Conservation (phyloP, 2,888 invertebrate genomes). For the Chrysina gloriosa region DNA sequence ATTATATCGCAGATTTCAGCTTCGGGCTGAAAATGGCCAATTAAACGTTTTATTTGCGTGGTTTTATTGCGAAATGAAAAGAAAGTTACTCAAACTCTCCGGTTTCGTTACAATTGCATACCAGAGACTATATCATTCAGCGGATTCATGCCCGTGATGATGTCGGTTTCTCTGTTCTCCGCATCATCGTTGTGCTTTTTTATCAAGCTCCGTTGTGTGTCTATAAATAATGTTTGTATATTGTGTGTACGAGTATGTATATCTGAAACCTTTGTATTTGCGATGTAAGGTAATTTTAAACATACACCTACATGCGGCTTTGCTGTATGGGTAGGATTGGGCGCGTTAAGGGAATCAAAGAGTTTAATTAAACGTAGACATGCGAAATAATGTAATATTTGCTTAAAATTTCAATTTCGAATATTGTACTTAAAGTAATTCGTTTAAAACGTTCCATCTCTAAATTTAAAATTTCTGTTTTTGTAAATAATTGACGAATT, state of each 20-base stretch:
- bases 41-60: conserved; percentile 61
- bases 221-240: conserved; percentile 19
- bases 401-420: too few relatives aligned
- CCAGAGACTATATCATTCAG: conserved; percentile 27
- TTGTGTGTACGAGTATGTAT: conserved; percentile 6
- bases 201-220: neutral
- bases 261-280: neutral
- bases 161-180: conserved; percentile 23
- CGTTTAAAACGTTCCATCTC: too few relatives aligned
- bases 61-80: conserved; percentile 50
- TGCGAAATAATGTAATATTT: too few relatives aligned
- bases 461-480: too few relatives aligned
- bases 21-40: conserved; percentile 60
- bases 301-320: neutral
- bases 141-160: conserved; percentile 14
- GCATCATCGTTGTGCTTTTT: neutral
- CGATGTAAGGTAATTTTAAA: neutral
- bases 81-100: conserved; percentile 43
- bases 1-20: conserved; percentile 60
- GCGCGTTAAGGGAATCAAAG: too few relatives aligned
- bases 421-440: too few relatives aligned
- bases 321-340: too few relatives aligned
- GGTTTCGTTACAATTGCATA: conserved; percentile 42
- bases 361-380: too few relatives aligned
- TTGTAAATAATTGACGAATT: too few relatives aligned